These are phyloP conservation scores for Anagrus nilaparvatae DNA, from an alignment of 1,140 invertebrate species.

Conservation along the genomic window DNA sequence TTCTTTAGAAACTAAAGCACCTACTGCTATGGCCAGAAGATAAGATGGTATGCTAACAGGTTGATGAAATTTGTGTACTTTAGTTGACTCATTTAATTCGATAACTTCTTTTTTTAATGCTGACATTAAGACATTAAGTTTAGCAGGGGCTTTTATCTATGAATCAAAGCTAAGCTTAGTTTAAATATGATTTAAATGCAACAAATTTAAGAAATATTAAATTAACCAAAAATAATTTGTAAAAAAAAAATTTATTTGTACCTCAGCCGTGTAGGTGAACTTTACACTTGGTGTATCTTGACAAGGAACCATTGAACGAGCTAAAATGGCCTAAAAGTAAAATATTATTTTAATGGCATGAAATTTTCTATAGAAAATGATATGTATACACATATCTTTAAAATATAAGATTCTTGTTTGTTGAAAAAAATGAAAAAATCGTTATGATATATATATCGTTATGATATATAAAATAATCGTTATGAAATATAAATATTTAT, in stretches of 20 bases:
- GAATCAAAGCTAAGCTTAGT: constrained; percentile 6
- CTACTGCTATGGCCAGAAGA: constrained; percentile 79
- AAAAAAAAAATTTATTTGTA: no score
- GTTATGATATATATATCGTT: constrained; percentile 12
- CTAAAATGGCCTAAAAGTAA: constrained; percentile 74
- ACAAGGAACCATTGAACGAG: constrained; percentile 79
- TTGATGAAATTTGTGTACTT: constrained; percentile 60
- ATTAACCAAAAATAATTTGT: no score
- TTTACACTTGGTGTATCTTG: constrained; percentile 93
- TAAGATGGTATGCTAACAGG: constrained; percentile 66
- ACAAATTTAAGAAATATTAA: constrained; percentile 1
- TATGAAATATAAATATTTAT: constrained; percentile 19
- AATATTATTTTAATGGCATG: no score
- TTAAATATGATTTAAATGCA: not conserved
- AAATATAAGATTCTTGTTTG: constrained; percentile 8
- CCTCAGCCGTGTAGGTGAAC: constrained; percentile 71
- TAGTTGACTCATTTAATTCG: constrained; percentile 31
- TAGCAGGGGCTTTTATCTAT: constrained; percentile 61
- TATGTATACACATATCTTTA: not conserved
- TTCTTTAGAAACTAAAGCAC: constrained; percentile 62
- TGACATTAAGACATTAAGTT: constrained; percentile 83
- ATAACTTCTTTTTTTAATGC: constrained; percentile 51
- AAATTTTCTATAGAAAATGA: constrained; percentile 10
- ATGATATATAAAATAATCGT: no score
- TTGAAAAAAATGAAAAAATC: not conserved